A percentile compares a stretch with the other conserved stretches of the same genome.
These are phyloP conservation scores for Drosophila falleni DNA, from an alignment of 2,888 invertebrate genomes.

Conservation along the genomic window DNA sequence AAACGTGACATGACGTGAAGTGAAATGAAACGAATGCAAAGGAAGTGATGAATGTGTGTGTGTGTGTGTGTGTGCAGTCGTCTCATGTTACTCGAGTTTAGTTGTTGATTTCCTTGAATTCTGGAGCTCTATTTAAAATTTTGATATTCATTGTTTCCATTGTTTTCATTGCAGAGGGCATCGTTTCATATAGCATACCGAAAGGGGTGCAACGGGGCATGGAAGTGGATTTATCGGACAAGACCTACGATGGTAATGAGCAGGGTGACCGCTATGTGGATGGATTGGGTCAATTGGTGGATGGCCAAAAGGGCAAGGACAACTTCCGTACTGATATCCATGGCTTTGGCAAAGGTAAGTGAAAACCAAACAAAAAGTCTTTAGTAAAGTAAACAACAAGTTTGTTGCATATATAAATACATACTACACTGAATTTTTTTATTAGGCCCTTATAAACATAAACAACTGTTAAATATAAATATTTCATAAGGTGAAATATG, in stretches of 20 bases:
- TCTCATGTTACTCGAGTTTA: conserved; percentile 64
- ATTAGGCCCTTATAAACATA: too few species aligned
- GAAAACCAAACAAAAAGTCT: too few species aligned
- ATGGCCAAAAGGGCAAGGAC: conserved; percentile 91
- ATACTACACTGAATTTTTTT: too few species aligned
- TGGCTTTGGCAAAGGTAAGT: conserved; percentile 89
- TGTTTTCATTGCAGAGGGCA: conserved; percentile 88
- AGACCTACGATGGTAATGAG: conserved; percentile 91
- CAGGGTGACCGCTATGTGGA: conserved; percentile 88
- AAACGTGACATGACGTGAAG: conserved; percentile 55
- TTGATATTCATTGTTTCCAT: conserved; percentile 25
- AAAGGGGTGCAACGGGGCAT: conserved; percentile 90
- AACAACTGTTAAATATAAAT: too few species aligned
- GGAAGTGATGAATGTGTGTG: conserved; percentile 18
- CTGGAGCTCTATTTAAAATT: conserved; percentile 37
- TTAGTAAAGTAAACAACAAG: too few species aligned
- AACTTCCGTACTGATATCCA: conserved; percentile 90
- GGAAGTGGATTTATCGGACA: conserved; percentile 92
- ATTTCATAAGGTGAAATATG: too few species aligned
- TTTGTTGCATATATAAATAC: too few species aligned
- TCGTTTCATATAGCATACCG: conserved; percentile 92
- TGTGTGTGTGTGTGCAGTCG: conserved; percentile 27
- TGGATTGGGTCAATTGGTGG: conserved; percentile 92
- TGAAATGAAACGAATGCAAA: conserved; percentile 22
- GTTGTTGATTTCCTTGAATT: conserved; percentile 54